Conservation (phyloP, 2,113 vertebrate species). For the Pteruthius melanotis region DNA sequence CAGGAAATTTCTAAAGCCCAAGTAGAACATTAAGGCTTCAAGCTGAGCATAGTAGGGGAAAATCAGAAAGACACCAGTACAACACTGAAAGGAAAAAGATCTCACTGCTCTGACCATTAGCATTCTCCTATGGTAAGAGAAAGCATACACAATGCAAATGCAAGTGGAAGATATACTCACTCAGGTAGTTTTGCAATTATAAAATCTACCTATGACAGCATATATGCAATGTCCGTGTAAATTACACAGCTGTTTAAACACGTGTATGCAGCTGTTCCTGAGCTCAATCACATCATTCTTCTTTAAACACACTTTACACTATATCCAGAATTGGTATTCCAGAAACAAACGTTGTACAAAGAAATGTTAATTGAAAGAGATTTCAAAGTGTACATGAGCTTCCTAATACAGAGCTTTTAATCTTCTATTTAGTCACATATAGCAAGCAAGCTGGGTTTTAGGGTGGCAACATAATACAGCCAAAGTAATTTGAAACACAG, state of each 20-base stretch:
- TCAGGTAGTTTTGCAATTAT: not conserved
- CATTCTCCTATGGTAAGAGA: not conserved
- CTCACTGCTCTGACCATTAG: not conserved
- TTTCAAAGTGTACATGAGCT: not conserved
- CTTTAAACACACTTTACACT: not conserved
- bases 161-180: not conserved
- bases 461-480: not conserved
- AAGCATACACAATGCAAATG: not conserved
- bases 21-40: not conserved
- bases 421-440: not conserved
- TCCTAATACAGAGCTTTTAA: not conserved
- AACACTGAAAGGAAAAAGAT: not conserved
- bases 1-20: not conserved
- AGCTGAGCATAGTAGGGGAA: not conserved
- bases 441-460: not conserved
- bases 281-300: not conserved
- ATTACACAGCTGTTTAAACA: not conserved
- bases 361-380: not conserved
- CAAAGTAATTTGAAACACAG: conserved; percentile 50
- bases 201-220: not conserved
- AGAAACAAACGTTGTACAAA: not conserved
- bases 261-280: not conserved
- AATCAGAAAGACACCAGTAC: not conserved
- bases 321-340: not conserved
- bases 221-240: not conserved